Evolutionary conservation across 2,888 invertebrate genomes (phyloP), one percentile per base, ranked within the genome.

Genomic region (Nowickia ferox): DNA sequence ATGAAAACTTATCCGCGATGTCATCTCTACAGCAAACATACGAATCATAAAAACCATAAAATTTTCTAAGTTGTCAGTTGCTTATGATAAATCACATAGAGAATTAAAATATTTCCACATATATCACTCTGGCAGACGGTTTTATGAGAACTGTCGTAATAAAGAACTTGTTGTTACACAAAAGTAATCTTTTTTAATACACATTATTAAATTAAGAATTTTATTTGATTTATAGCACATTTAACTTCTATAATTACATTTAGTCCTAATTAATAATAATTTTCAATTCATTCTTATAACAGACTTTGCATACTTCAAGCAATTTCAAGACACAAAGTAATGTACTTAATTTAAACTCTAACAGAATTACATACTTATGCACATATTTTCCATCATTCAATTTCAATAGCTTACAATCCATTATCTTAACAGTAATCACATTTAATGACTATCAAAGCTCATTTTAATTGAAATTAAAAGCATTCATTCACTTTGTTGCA

Each of bases 401-500:
- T 55, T 55, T 10, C 42, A 55, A 44, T 44, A 10, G 30, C 53
- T 46, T 51, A 30, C 42, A 53, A 13, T 30, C 10, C 68, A n/a
- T 69, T 69, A 53, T 51, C 38, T 46, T 48, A 48, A 57, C 13
- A 48, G 17, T 75, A 81, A 68, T 75, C 61, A 68, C 22, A 81
- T 68, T 66, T 59, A 80, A 61, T 59, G 42, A 51, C 55, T 68
- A 19, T 53, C 19, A 75, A 75, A 74, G 74, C 74, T 51, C 48
- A 51, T 69, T 79, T 76, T 80, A 84, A 84, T 72, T 77, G 76
- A 72, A 66, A 77, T 81, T 77, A 81, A 81, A 77, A 40, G 77
- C 63, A 55, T 74, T 74, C 55, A 5, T 63, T 74, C 55, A 5
- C 55, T 81, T 68, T 53, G 42, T 15, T 59, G 15, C 19, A 46